Percentiles rank a stretch among this genome's conserved stretches.
These are phyloP conservation scores for Tipula lateralis DNA, from an alignment of 2,888 invertebrate species.

Conservation along the genomic window DNA sequence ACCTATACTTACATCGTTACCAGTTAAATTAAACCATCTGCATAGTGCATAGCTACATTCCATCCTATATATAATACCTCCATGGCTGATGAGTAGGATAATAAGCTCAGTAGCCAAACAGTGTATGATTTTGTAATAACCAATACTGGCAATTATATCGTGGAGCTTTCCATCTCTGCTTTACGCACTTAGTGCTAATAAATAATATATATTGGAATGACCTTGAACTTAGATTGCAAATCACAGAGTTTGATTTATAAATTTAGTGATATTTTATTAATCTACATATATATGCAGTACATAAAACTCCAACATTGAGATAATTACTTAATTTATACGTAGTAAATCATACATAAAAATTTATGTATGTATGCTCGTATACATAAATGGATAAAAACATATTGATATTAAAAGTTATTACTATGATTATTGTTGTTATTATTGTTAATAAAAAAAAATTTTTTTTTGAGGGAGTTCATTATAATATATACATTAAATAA, in stretches of 20 bases:
- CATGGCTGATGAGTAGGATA: no score
- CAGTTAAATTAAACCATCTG: no score
- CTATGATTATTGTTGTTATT: neutral
- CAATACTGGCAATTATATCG: no score
- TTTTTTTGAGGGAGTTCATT: constrained; percentile 20
- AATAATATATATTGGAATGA: no score
- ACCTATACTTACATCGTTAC: no score
- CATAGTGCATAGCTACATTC: no score
- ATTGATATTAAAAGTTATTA: constrained; percentile 19
- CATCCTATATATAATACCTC: no score
- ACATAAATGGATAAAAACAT: constrained; percentile 6
- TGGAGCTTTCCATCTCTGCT: no score
- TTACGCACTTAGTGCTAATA: no score
- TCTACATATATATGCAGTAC: neutral
- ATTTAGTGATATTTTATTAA: constrained; percentile 15
- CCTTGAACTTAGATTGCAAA: neutral
- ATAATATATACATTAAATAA: neutral
- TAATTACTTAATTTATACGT: constrained; percentile 19
- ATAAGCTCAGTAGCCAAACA: no score
- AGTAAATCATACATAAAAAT: constrained; percentile 19
- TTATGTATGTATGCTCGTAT: neutral
- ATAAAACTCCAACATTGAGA: neutral
- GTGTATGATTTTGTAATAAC: no score
- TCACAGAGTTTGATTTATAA: neutral
- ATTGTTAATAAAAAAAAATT: neutral